phyloP scores from a whole-genome alignment of 2,113 vertebrate species.

The Eonycteris spelaea region DNA sequence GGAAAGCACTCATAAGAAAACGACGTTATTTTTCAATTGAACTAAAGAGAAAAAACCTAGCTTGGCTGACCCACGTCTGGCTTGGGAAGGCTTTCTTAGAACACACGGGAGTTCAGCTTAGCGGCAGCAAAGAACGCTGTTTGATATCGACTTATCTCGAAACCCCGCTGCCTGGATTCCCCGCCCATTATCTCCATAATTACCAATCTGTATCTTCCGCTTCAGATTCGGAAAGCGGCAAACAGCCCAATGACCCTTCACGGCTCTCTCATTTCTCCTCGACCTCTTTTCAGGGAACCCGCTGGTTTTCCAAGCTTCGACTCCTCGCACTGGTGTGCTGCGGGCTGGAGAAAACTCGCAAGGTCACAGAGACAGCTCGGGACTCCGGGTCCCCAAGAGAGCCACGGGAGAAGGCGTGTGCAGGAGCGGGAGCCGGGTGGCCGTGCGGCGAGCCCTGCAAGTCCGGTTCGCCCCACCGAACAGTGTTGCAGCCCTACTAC shows the following conservation, averaged over 20 bases:
- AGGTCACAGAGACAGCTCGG: not conserved
- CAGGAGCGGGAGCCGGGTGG: not conserved
- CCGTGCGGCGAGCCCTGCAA: fast-evolving
- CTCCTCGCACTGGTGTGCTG: fast-evolving
- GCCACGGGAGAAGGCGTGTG: fast-evolving
- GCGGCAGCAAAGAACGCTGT: not conserved
- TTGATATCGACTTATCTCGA: not conserved
- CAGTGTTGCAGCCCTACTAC: not conserved
- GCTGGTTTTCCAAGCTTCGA: not conserved
- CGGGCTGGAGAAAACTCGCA: not conserved
- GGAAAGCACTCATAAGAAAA: slow-evolving; percentile 1
- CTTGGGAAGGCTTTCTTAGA: not conserved
- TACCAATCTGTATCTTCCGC: not conserved
- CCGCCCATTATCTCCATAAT: not conserved
- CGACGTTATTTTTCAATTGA: not conserved
- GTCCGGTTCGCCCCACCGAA: not conserved
- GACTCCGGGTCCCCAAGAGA: not conserved
- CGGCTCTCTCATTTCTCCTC: not conserved
- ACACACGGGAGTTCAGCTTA: not conserved
- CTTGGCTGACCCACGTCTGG: not conserved
- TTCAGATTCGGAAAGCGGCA: not conserved
- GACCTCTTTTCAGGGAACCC: not conserved
- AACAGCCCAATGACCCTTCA: not conserved
- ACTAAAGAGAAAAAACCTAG: not conserved
- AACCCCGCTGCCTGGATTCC: not conserved